Evolutionary conservation across 2,797 vertebrate species (phyloP), one percentile per base, ranked within the genome.

Genomic region (Tangara arthus): DNA sequence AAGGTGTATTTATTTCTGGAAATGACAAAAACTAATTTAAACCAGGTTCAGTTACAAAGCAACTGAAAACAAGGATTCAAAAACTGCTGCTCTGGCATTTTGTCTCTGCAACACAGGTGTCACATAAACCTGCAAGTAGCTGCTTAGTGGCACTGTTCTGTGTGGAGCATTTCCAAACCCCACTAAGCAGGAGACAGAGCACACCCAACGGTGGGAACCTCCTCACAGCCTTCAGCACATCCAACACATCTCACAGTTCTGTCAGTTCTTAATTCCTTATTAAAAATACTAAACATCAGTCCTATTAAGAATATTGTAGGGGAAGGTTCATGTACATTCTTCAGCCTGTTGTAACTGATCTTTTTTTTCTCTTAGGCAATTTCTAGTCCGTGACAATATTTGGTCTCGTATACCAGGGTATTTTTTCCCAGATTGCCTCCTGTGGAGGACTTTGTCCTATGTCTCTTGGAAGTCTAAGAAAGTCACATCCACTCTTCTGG

Each of bases 341-440:
- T 84, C 53, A 27, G 63, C 35, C n/a, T 84, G 12, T 86, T 88
- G 56, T 44, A 91, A 79, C 23, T 4, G 18, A 61, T 34, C 28
- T 72, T 92, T 90, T 82, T 46, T 76, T 88, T 86, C 69, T 83
- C 52, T 92, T 47, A 56, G 76, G 59, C 59, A 90, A 5, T 86
- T 92, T 93, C 79, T 83, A 86, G 52, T 95, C 73, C 30, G 41
- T 91, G 96, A 96, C 72, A 93, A 39, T 83, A 91, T 89, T 91
- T 8, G 1, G 15, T 63, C 66, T 94, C 34, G 7, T 92, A 56
- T 72, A 79, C 35, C 63, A 88, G 76, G 32, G 39, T 92, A 82
- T 96, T 96, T 95, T 95, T 94, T 93, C 87, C 80, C 82, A 91
- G 72, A 95, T 91, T 91, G 34, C 92, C 87, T 93, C 89, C 95